A percentile compares a stretch with the other conserved stretches of the same genome.
Conservation (phyloP, 2,797 vertebrate genomes). For the Philypnodon macrostomus region DNA sequence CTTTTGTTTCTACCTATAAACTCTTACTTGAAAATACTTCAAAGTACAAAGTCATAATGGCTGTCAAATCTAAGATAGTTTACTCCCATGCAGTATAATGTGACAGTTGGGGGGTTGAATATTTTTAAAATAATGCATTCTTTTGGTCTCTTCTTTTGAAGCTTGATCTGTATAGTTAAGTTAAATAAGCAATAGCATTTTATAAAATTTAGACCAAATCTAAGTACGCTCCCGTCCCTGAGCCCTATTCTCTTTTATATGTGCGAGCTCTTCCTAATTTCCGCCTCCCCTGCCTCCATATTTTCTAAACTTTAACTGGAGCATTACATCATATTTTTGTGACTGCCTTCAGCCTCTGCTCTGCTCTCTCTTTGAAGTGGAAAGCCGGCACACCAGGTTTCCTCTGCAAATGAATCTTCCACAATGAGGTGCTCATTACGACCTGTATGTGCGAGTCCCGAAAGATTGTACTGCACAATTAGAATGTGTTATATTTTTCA, state of each 20-base stretch:
- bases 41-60: too few species aligned
- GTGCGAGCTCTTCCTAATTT: constrained; percentile 8
- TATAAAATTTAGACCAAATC: neutral
- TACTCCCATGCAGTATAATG: too few species aligned
- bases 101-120: too few species aligned
- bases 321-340: constrained; percentile 34
- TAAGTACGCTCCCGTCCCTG: too few species aligned
- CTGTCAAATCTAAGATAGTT: too few species aligned
- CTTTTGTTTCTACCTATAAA: too few species aligned
- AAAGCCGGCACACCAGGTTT: constrained; percentile 55
- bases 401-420: constrained; percentile 54
- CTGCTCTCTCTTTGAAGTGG: constrained; percentile 59
- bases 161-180: neutral
- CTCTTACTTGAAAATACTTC: too few species aligned
- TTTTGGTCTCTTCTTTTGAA: too few species aligned
- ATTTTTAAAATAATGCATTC: too few species aligned
- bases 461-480: constrained; percentile 7
- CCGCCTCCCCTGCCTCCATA: constrained; percentile 4
- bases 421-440: constrained; percentile 61
- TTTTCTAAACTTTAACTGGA: constrained; percentile 22
- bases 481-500: constrained; percentile 13
- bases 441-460: constrained; percentile 23
- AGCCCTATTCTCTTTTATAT: neutral
- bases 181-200: neutral
- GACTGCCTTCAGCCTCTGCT: constrained; percentile 21